phyloP scores from a whole-genome alignment of 1,140 invertebrate species.

The Habropoda laboriosa region DNA sequence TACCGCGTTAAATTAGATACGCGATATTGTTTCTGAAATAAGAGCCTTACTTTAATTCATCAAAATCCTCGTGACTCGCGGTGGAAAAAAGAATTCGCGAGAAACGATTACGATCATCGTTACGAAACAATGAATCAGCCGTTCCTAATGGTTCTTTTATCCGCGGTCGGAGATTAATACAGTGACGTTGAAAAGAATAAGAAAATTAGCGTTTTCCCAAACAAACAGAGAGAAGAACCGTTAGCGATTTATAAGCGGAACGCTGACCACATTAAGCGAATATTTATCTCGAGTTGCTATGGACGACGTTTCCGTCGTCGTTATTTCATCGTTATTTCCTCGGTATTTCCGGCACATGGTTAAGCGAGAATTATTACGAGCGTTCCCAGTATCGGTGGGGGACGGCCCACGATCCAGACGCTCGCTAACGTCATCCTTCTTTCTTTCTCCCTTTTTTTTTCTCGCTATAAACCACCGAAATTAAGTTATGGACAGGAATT shows the following conservation, averaged over 20 bases:
- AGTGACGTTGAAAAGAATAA: neutral
- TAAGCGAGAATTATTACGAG: conserved; percentile 70
- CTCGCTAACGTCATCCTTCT: conserved; percentile 32
- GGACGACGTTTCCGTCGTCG: conserved; percentile 66
- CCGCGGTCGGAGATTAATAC: neutral
- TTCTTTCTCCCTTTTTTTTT: no score
- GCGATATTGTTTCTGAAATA: neutral
- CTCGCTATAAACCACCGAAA: conserved; percentile 39
- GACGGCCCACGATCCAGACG: conserved; percentile 13
- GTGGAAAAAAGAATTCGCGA: neutral
- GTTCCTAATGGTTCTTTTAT: neutral
- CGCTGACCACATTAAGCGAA: conserved; percentile 43
- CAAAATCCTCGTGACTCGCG: neutral
- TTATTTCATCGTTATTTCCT: conserved; percentile 72
- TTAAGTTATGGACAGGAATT: conserved; percentile 51
- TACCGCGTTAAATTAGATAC: no score
- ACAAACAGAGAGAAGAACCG: conserved; percentile 11
- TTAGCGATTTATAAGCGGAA: conserved; percentile 29
- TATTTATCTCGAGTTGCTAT: conserved; percentile 57
- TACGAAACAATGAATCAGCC: neutral
- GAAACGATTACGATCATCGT: neutral
- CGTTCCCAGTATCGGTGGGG: conserved; percentile 40
- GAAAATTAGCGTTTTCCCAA: conserved; percentile 2
- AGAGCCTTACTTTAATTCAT: neutral
- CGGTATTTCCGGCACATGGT: conserved; percentile 67